Evolutionary conservation across 2,888 invertebrate species (phyloP), one percentile per base, ranked within the genome.

Genomic region (Hedychridium roseum): DNA sequence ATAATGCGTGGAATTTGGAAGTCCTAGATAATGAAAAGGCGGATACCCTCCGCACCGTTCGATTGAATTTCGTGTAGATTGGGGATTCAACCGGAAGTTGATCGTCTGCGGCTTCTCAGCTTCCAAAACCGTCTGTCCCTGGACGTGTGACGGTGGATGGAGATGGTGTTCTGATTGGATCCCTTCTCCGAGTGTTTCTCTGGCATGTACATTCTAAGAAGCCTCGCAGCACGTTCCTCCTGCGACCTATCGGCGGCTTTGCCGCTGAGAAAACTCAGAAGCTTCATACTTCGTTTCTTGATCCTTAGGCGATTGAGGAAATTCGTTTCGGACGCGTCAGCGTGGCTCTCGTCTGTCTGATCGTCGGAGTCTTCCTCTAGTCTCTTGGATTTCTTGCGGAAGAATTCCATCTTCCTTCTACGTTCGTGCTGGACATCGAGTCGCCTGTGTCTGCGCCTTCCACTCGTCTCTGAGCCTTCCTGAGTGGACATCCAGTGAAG

Each of bases 51-150:
- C n/a, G n/a, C n/a, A n/a, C n/a, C n/a, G n/a, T n/a, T n/a, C n/a
- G n/a, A n/a, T n/a, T n/a, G n/a, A n/a, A n/a, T n/a, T n/a, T n/a
- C n/a, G n/a, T n/a, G n/a, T n/a, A n/a, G n/a, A n/a, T n/a, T 23
- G 1, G 16, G 7, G 32, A 11, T 54, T 70, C 56, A 77, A 28
- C 72, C 56, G 15, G 76, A 74, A 52, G 64, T 76, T 1, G 76
- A 74, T 50, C 71, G 73, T 41, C 77, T 60, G 16, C 77, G 74
- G 50, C 68, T 76, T 23, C 76, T 65, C 17, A 79, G 60, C 41
- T 74, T 74, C 78, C 78, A 78, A 53, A 79, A 78, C 47, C 77
- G 70, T 23, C 76, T 64, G 32, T 78, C 75, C 43, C 75, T 72
- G 50, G 78, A 76, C 51, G 73, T 73, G 43, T 73, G 74, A 54